Conservation (phyloP, 2,113 vertebrate genomes). For the Nothobranchius furzeri region DNA sequence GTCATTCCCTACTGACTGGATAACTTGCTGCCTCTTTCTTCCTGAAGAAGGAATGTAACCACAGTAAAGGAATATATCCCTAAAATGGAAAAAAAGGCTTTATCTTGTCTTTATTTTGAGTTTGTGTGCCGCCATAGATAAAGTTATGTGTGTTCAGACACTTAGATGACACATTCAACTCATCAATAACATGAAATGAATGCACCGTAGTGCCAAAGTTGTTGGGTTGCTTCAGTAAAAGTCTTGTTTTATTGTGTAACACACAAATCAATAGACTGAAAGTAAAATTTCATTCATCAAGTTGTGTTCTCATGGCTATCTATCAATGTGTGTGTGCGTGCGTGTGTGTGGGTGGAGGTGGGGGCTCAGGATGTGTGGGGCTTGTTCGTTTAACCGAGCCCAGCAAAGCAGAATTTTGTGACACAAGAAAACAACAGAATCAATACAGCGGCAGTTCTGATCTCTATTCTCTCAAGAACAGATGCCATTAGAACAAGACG, state of each 20-base stretch:
- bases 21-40: slow-evolving; percentile 44
- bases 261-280: slow-evolving; percentile 57
- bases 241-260: slow-evolving; percentile 49
- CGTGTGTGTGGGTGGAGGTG: no score
- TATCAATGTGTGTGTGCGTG: slow-evolving; percentile 33
- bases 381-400: slow-evolving; percentile 47
- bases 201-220: slow-evolving; percentile 24
- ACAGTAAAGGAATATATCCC: slow-evolving; percentile 38
- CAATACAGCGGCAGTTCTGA: slow-evolving; percentile 44
- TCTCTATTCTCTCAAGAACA: slow-evolving; percentile 37
- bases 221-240: slow-evolving; percentile 41
- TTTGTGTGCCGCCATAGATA: slow-evolving; percentile 27
- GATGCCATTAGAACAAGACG: slow-evolving; percentile 24
- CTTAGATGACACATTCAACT: slow-evolving; percentile 44
- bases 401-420: slow-evolving; percentile 42
- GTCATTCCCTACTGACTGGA: slow-evolving; percentile 57
- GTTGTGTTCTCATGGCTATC: slow-evolving; percentile 40
- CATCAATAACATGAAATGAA: slow-evolving; percentile 52
- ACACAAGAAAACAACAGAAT: slow-evolving; percentile 60
- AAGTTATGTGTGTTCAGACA: slow-evolving; percentile 44
- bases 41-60: slow-evolving; percentile 40
- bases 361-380: neutral
- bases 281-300: slow-evolving; percentile 60
- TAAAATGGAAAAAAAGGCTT: slow-evolving; percentile 64
- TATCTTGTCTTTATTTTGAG: slow-evolving; percentile 13